Percentiles rank a stretch among this genome's conserved stretches.
Evolutionary conservation across 2,797 vertebrate species (phyloP).

Genomic region (Chloroceryle amazona): DNA sequence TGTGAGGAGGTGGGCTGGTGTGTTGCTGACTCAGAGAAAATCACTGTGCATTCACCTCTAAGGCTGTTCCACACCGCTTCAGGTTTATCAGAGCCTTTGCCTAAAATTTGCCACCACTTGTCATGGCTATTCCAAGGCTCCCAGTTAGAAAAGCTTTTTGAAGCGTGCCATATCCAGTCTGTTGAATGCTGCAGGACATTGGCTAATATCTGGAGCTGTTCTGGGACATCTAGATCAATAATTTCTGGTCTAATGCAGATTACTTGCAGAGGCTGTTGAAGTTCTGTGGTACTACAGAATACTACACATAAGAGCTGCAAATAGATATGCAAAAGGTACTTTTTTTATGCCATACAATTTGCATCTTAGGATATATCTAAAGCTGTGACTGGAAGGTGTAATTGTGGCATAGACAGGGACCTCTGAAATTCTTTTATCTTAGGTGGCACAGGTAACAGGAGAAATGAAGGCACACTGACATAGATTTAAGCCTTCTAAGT

Average conservation of each 20-base stretch:
- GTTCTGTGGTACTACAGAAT: neutral
- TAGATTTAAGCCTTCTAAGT: neutral
- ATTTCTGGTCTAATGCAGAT: neutral
- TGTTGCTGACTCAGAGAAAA: neutral
- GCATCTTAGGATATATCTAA: neutral
- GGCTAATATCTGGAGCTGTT: neutral
- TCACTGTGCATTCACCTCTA: neutral
- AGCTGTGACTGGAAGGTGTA: neutral
- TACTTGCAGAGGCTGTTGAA: neutral
- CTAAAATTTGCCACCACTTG: neutral
- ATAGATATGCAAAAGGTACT: neutral
- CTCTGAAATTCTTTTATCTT: neutral
- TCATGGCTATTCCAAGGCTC: neutral
- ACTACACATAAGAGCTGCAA: neutral
- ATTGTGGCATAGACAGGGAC: neutral
- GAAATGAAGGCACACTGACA: neutral
- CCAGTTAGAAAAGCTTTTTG: neutral
- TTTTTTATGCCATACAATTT: neutral
- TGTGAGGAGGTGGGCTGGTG: neutral
- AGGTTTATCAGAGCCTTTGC: neutral
- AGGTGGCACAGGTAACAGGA: neutral
- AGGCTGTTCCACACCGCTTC: neutral
- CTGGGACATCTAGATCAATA: neutral
- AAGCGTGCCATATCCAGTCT: accelerated
- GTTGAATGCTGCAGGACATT: neutral